Evolutionary conservation across 1,140 invertebrate species (phyloP).

Genomic region (Diorhabda sublineata): DNA sequence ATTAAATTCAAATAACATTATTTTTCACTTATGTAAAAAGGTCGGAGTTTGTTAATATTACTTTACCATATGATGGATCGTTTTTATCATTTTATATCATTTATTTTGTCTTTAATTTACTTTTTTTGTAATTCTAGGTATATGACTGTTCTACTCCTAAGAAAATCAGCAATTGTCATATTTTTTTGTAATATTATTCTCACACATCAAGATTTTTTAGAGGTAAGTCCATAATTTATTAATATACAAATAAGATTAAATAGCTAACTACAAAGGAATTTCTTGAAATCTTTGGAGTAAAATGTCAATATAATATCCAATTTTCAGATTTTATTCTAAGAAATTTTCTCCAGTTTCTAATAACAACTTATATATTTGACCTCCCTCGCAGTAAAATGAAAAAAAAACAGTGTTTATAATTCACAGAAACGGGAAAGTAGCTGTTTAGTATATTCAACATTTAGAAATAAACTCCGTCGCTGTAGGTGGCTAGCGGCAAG

Average conservation of each 20-base stretch:
- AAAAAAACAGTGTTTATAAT: too few relatives aligned
- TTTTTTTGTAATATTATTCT: constrained; percentile 23
- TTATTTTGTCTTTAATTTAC: background rate
- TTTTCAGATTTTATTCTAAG: too few relatives aligned
- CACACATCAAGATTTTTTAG: constrained; percentile 16
- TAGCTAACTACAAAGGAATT: too few relatives aligned
- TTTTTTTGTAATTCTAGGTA: constrained; percentile 20
- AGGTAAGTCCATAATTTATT: constrained; percentile 17
- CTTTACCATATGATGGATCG: background rate
- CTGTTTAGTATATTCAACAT: background rate
- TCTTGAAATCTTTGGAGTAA: too few relatives aligned
- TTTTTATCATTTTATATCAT: background rate
- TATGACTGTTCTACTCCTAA: constrained; percentile 21
- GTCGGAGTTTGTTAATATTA: background rate
- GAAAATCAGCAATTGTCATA: constrained; percentile 15
- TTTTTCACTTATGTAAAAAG: too few relatives aligned
- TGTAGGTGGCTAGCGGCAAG: background rate
- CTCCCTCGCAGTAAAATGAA: too few relatives aligned
- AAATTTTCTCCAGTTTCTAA: too few relatives aligned
- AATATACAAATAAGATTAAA: background rate
- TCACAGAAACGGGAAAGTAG: too few relatives aligned
- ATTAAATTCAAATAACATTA: too few relatives aligned
- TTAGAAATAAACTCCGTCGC: background rate
- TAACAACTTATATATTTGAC: too few relatives aligned
- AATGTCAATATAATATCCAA: too few relatives aligned